Evolutionary conservation across 1,140 invertebrate genomes (phyloP).

Genomic region (Stegodyphus mimosarum): DNA sequence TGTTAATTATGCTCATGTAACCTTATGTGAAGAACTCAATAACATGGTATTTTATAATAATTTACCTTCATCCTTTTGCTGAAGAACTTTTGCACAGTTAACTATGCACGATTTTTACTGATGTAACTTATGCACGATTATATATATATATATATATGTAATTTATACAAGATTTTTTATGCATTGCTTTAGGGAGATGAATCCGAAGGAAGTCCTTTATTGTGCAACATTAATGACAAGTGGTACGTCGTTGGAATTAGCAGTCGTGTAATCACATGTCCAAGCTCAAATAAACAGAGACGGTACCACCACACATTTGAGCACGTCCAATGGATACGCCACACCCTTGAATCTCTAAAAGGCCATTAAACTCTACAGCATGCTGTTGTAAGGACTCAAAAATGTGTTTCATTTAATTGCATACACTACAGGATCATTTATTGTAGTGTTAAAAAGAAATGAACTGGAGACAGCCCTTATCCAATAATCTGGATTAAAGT

Average conservation of each 20-base stretch:
- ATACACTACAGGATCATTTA: slow-evolving; percentile 12
- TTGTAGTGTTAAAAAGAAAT: slow-evolving; percentile 5
- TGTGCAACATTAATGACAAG: slow-evolving; percentile 56
- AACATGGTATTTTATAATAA: too few species aligned
- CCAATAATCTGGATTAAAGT: slow-evolving; percentile 21
- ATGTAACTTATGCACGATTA: too few species aligned
- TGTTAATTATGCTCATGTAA: too few species aligned
- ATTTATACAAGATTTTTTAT: not conserved
- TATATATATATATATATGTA: too few species aligned
- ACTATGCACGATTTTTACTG: too few species aligned
- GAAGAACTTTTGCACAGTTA: too few species aligned
- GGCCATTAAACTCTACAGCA: slow-evolving; percentile 13
- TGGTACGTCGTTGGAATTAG: slow-evolving; percentile 52
- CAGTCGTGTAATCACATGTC: slow-evolving; percentile 29
- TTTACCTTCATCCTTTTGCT: too few species aligned
- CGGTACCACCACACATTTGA: slow-evolving; percentile 42
- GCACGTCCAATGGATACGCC: slow-evolving; percentile 56
- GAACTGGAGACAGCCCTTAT: not conserved
- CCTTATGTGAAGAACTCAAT: too few species aligned
- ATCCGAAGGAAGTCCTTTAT: slow-evolving; percentile 40
- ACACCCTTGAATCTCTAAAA: slow-evolving; percentile 48
- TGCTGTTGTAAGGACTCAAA: not conserved
- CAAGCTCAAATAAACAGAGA: slow-evolving; percentile 29
- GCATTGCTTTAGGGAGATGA: slow-evolving; percentile 26
- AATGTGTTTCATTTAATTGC: slow-evolving; percentile 14